Conservation (phyloP, 2,113 vertebrate species). For the Nerophis lumbriciformis region DNA sequence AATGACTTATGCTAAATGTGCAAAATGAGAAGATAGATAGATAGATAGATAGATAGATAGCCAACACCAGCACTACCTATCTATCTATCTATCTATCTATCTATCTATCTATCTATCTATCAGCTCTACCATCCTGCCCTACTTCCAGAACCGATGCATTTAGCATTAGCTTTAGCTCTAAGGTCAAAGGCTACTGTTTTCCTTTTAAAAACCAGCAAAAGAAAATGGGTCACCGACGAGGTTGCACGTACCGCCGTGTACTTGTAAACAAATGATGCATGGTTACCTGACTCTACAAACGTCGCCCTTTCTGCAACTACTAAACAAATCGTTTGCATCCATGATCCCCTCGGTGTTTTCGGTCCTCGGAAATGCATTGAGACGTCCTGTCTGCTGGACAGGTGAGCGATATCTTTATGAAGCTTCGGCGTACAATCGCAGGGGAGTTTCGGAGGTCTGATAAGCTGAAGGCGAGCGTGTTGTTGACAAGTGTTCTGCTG, state of each 20-base stretch:
- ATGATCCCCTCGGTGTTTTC: constrained; percentile 69
- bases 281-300: constrained; percentile 87
- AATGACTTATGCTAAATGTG: too few relatives aligned
- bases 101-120: too few relatives aligned
- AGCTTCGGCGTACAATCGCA: constrained; percentile 1
- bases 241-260: too few relatives aligned
- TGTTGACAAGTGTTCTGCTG: constrained; percentile 41
- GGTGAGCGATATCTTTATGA: constrained; percentile 18
- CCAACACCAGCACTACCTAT: too few relatives aligned
- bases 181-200: too few relatives aligned
- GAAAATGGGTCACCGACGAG: neutral
- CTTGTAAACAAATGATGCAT: neutral
- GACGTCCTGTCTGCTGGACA: constrained; percentile 67
- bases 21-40: too few relatives aligned
- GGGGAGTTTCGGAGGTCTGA: neutral
- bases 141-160: too few relatives aligned
- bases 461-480: neutral
- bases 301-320: constrained; percentile 92
- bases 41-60: too few relatives aligned
- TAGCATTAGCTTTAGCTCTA: neutral
- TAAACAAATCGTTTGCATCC: constrained; percentile 90
- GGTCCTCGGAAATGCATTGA: constrained; percentile 73
- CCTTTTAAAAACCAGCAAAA: neutral
- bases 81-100: too few relatives aligned
- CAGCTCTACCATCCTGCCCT: too few relatives aligned